Evolutionary conservation across 2,888 invertebrate species (phyloP).

Genomic region (Tachina lurida): DNA sequence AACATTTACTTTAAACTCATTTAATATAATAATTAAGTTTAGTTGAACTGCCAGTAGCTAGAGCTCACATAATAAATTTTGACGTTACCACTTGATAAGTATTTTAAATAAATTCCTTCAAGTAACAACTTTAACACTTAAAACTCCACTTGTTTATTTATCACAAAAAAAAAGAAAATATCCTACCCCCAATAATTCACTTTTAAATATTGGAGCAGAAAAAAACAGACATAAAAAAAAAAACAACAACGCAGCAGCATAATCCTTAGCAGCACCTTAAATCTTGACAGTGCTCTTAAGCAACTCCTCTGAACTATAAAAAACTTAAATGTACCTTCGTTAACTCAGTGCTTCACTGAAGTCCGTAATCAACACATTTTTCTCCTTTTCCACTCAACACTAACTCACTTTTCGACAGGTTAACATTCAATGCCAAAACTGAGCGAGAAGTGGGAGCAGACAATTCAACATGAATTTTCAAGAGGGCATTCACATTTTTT

Average conservation of each 20-base stretch:
- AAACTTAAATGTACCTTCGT: constrained; percentile 34
- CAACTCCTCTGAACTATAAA: constrained; percentile 11
- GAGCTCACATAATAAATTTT: neutral
- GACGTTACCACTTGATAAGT: neutral
- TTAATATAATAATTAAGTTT: too few relatives aligned
- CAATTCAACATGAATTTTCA: constrained; percentile 45
- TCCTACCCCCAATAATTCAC: neutral
- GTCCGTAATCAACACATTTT: constrained; percentile 8
- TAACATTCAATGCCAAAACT: neutral
- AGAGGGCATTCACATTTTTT: constrained; percentile 5
- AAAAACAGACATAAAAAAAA: neutral
- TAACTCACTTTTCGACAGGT: constrained; percentile 32
- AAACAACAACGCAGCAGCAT: constrained; percentile 5
- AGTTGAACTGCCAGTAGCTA: neutral
- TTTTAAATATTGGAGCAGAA: neutral
- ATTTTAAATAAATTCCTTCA: neutral
- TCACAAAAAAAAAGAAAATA: neutral
- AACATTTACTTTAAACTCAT: too few relatives aligned
- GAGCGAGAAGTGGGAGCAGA: neutral
- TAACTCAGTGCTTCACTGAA: constrained; percentile 19
- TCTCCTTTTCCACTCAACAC: neutral
- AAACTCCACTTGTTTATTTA: constrained; percentile 3
- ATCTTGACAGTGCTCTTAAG: constrained; percentile 41
- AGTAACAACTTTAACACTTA: constrained; percentile 29
- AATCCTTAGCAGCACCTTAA: constrained; percentile 10